phyloP scores from a whole-genome alignment of 1,140 invertebrate species.

The Magallana gigas region DNA sequence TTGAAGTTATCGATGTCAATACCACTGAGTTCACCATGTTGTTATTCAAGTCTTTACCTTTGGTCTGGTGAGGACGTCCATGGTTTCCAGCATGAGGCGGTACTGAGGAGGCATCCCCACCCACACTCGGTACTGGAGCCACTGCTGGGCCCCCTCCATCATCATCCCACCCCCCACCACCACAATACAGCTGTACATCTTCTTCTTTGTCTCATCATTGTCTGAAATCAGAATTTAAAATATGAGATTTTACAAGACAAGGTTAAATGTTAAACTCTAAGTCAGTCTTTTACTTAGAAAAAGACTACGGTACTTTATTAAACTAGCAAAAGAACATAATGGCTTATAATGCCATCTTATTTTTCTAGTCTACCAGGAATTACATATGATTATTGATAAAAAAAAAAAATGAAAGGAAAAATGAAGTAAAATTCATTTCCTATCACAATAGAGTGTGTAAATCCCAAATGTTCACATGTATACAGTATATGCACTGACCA shows the following conservation, averaged over 20 bases:
- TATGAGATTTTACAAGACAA: not conserved
- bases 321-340: too few relatives aligned
- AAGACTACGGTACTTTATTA: too few relatives aligned
- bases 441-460: too few relatives aligned
- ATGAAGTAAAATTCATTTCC: too few relatives aligned
- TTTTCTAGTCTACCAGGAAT: too few relatives aligned
- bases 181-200: slow-evolving; percentile 96
- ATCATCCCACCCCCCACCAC: slow-evolving; percentile 96
- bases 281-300: too few relatives aligned
- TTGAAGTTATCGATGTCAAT: too few relatives aligned
- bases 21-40: too few relatives aligned
- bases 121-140: slow-evolving; percentile 92
- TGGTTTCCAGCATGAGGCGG: slow-evolving; percentile 71
- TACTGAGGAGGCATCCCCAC: slow-evolving; percentile 86
- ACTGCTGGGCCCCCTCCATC: slow-evolving; percentile 90
- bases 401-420: too few relatives aligned
- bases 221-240: slow-evolving; percentile 66
- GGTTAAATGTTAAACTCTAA: too few relatives aligned
- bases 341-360: too few relatives aligned
- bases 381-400: not conserved
- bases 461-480: not conserved
- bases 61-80: slow-evolving; percentile 77
- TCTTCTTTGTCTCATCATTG: slow-evolving; percentile 91
- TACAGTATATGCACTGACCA: slow-evolving; percentile 80
- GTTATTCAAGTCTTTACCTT: slow-evolving; percentile 67